phyloP scores from a whole-genome alignment of 2,113 vertebrate genomes.

The Pagrus major region DNA sequence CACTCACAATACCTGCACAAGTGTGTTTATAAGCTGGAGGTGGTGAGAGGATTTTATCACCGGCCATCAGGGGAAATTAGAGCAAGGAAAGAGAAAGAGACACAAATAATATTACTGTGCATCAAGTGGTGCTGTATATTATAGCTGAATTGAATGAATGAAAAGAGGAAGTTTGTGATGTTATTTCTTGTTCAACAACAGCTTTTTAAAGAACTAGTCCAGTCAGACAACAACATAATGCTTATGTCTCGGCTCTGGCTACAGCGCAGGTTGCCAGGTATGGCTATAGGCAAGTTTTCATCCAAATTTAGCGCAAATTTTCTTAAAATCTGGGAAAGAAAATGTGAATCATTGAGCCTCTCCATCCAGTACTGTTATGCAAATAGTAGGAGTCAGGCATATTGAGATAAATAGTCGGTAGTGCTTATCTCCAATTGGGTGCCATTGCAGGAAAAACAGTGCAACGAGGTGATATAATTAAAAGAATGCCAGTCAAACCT shows the following conservation, averaged over 20 bases:
- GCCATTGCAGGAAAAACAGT: neutral
- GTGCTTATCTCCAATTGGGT: neutral
- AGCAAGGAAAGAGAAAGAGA: slow-evolving; percentile 11
- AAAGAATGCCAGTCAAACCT: neutral
- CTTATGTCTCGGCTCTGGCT: neutral
- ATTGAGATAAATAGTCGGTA: neutral
- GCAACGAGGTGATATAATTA: neutral
- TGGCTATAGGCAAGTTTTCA: neutral
- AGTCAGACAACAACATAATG: neutral
- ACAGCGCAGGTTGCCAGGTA: neutral
- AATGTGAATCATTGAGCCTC: neutral
- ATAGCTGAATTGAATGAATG: neutral
- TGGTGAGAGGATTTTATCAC: slow-evolving; percentile 7
- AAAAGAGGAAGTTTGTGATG: neutral
- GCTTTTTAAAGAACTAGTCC: neutral
- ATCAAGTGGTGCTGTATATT: slow-evolving; percentile 1
- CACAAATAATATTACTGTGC: neutral
- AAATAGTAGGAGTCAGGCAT: too few relatives aligned
- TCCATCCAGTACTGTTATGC: neutral
- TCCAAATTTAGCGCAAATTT: neutral
- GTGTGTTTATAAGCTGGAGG: slow-evolving; percentile 57
- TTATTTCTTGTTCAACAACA: neutral
- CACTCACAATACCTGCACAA: slow-evolving; percentile 29
- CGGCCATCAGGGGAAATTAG: slow-evolving; percentile 35
- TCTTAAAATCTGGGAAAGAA: neutral